These are phyloP conservation scores for Calypte anna DNA, from an alignment of 2,113 vertebrate species.

Conservation along the genomic window DNA sequence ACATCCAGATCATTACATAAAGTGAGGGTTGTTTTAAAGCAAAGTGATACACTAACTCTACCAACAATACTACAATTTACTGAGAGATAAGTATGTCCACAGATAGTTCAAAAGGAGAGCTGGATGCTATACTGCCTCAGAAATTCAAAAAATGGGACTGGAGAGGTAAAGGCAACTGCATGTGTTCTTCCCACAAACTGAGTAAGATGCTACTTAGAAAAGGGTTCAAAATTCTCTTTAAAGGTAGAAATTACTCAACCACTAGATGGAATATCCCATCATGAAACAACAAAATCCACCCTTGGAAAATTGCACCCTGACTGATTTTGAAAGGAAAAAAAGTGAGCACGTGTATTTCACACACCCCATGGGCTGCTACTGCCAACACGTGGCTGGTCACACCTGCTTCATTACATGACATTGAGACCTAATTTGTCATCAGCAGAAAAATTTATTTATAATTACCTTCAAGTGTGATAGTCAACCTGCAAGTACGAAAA, in stretches of 20 bases:
- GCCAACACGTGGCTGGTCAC: not conserved
- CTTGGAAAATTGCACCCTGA: not conserved
- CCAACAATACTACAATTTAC: not conserved
- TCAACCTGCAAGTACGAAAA: not conserved
- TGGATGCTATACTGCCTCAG: not conserved
- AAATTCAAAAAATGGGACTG: not conserved
- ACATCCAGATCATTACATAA: not conserved
- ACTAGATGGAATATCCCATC: not conserved
- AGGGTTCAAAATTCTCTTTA: not conserved
- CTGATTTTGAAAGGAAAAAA: not conserved
- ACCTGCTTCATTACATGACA: slow-evolving; percentile 18
- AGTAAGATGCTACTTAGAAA: not conserved
- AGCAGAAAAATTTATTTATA: not conserved
- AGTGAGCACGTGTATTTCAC: not conserved
- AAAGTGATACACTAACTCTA: not conserved
- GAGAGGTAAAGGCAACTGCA: not conserved
- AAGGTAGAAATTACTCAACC: not conserved
- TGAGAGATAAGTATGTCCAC: not conserved
- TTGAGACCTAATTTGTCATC: not conserved
- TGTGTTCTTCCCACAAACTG: not conserved
- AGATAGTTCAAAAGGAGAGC: not conserved
- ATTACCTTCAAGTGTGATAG: not conserved
- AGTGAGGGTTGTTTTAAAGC: not conserved
- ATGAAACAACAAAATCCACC: not conserved
- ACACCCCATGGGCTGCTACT: not conserved